Evolutionary conservation across 2,888 invertebrate genomes (phyloP).

Genomic region (Subacronicta megacephala): DNA sequence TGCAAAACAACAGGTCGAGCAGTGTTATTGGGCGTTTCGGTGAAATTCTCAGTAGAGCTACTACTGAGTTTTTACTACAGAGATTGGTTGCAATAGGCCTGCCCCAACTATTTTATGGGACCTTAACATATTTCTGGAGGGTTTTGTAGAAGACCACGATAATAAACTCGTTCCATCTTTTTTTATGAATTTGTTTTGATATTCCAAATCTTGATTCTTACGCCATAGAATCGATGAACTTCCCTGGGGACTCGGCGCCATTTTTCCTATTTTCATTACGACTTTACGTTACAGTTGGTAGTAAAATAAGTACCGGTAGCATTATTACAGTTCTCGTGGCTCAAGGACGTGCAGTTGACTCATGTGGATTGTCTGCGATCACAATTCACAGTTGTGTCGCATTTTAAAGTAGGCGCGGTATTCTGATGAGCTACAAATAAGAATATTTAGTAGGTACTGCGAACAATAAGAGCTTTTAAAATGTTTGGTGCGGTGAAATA

Average conservation of each 20-base stretch:
- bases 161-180: too few species aligned
- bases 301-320: conserved; percentile 23
- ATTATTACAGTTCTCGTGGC: conserved; percentile 26
- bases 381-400: conserved; percentile 50
- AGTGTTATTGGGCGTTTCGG: too few species aligned
- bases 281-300: conserved; percentile 4
- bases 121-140: too few species aligned
- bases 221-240: background rate
- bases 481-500: background rate
- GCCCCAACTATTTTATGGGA: too few species aligned
- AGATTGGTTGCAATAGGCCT: too few species aligned
- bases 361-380: conserved; percentile 56
- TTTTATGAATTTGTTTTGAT: too few species aligned
- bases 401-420: conserved; percentile 42
- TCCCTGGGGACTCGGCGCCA: conserved; percentile 12
- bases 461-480: background rate
- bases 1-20: too few species aligned
- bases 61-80: too few species aligned
- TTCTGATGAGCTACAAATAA: conserved; percentile 30
- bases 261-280: conserved; percentile 21
- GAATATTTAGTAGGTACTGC: conserved; percentile 8
- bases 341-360: conserved; percentile 57
- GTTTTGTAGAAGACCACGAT: too few species aligned
- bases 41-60: too few species aligned
- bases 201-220: background rate